These are phyloP conservation scores for Zoanthus solanderi DNA, from an alignment of 92 coral and sea anemone genomes.

Conservation along the genomic window DNA sequence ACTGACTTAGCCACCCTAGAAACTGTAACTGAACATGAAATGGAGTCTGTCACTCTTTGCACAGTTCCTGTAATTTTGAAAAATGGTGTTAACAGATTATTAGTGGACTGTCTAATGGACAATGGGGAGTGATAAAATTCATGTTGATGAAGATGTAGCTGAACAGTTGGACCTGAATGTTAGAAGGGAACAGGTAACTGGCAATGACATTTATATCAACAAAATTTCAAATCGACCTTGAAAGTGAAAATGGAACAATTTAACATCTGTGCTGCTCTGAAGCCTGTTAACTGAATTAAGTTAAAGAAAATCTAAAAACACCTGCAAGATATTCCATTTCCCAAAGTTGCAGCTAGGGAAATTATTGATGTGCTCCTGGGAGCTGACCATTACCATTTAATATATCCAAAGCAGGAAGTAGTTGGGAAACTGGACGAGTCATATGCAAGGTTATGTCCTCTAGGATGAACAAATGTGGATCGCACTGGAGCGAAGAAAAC, in stretches of 20 bases:
- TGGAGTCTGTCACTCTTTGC: conserved; percentile 52
- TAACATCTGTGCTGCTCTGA: neutral
- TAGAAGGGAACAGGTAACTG: neutral
- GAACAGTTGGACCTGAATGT: conserved; percentile 64
- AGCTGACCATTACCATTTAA: conserved; percentile 61
- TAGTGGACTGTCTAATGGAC: conserved; percentile 60
- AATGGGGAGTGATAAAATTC: conserved; percentile 67
- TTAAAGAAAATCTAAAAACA: too few relatives aligned
- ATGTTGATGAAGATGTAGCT: conserved; percentile 72
- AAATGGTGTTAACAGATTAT: conserved; percentile 52
- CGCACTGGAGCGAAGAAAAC: conserved; percentile 5
- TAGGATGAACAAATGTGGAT: conserved; percentile 75
- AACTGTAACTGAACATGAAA: conserved; percentile 53
- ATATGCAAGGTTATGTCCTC: conserved; percentile 58
- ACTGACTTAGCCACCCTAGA: conserved; percentile 31
- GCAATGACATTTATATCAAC: conserved; percentile 52
- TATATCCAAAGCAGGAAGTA: conserved; percentile 58
- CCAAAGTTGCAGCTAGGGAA: conserved; percentile 53
- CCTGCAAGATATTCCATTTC: conserved; percentile 37
- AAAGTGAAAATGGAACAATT: conserved; percentile 63
- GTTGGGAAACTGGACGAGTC: conserved; percentile 55
- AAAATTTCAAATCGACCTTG: conserved; percentile 66
- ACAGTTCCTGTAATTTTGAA: conserved; percentile 71
- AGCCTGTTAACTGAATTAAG: too few relatives aligned
- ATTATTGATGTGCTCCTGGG: conserved; percentile 69